Percentiles rank a stretch among this genome's conserved stretches.
Evolutionary conservation across 2,113 vertebrate genomes (phyloP).

Genomic region (Spermophilus dauricus): DNA sequence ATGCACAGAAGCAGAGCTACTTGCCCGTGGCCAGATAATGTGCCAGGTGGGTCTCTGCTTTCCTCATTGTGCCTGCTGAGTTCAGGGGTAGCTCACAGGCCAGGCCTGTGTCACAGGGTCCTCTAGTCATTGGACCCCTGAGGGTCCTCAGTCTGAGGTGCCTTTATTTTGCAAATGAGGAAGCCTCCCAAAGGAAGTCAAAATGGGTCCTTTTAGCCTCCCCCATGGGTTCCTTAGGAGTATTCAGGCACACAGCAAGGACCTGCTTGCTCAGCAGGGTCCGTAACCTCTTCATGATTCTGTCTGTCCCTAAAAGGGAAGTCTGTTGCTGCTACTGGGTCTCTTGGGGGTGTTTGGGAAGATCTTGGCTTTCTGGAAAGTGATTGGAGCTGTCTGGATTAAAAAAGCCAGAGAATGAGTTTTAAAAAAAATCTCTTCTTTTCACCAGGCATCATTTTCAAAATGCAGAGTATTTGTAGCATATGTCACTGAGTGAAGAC

Average conservation of each 20-base stretch:
- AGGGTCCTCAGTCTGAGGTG: background rate
- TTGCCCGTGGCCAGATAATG: background rate
- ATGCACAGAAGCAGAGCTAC: too few relatives aligned
- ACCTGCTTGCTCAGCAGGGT: background rate
- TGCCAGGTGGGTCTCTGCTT: too few relatives aligned
- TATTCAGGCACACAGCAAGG: too few relatives aligned
- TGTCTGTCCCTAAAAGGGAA: background rate
- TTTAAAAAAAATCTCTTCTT: background rate
- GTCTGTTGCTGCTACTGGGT: background rate
- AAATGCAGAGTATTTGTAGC: background rate
- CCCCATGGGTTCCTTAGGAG: background rate
- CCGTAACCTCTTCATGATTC: background rate
- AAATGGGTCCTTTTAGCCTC: background rate
- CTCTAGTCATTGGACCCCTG: accelerated
- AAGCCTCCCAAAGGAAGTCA: background rate
- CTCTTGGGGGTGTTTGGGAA: background rate
- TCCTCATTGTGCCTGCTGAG: background rate
- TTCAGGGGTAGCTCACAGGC: too few relatives aligned
- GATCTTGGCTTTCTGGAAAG: background rate
- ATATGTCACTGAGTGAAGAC: background rate
- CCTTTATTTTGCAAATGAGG: background rate
- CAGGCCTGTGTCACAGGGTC: accelerated
- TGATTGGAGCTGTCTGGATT: background rate
- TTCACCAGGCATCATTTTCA: background rate
- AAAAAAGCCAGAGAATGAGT: background rate